Evolutionary conservation across 2,888 invertebrate species (phyloP).

Genomic region (Lochmaea capreae): DNA sequence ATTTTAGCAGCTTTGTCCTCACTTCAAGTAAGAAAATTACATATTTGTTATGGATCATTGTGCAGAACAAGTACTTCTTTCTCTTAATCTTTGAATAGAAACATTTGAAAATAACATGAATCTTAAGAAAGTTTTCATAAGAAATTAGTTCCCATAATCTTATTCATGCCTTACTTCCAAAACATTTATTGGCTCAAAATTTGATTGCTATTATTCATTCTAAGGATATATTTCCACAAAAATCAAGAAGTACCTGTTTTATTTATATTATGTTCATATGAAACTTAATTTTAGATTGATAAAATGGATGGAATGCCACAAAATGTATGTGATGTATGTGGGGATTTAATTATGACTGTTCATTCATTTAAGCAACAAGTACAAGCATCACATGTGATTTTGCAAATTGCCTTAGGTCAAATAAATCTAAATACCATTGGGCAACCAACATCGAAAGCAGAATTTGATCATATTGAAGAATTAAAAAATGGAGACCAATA

Average conservation of each 20-base stretch:
- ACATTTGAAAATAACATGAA: no score
- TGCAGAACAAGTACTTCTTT: background rate
- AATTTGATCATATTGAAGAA: conserved; percentile 2
- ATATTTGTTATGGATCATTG: background rate
- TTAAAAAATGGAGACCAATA: background rate
- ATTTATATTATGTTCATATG: background rate
- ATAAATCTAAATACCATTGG: conserved; percentile 12
- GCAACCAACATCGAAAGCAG: conserved; percentile 7
- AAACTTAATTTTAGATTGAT: conserved; percentile 15
- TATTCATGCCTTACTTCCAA: no score
- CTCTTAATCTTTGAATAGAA: background rate
- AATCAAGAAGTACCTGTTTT: background rate
- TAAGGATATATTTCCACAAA: background rate
- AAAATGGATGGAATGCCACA: conserved; percentile 18
- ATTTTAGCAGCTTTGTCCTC: conserved; percentile 6
- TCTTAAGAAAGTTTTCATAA: no score
- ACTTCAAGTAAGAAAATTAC: conserved; percentile 6
- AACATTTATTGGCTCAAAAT: no score
- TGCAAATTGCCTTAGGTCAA: conserved; percentile 21
- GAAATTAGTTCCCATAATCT: no score
- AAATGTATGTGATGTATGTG: conserved; percentile 18
- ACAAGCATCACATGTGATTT: conserved; percentile 20
- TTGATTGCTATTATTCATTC: no score
- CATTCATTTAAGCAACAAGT: conserved; percentile 22
- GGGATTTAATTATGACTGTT: conserved; percentile 11